Conservation (phyloP, 2,113 vertebrate species). For the Polypterus bichir region DNA sequence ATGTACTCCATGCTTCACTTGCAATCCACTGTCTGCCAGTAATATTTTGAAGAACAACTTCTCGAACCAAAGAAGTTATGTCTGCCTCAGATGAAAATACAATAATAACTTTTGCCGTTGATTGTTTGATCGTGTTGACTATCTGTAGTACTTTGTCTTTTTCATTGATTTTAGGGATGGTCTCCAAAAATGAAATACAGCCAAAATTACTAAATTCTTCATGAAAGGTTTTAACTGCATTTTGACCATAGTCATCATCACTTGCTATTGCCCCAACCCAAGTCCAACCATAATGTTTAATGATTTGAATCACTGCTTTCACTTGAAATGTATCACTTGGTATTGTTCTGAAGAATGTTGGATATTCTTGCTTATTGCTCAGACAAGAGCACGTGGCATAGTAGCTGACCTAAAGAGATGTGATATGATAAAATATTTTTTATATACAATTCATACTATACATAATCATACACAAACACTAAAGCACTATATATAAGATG, state of each 20-base stretch:
- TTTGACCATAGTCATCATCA: constrained; percentile 1
- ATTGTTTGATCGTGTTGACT: constrained; percentile 2
- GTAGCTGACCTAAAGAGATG: background rate
- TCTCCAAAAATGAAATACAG: constrained; percentile 3
- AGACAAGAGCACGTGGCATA: background rate
- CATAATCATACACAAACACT: too few relatives aligned
- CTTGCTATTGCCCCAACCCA: background rate
- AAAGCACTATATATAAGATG: too few relatives aligned
- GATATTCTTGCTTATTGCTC: background rate
- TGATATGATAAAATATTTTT: background rate
- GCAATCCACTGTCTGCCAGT: constrained; percentile 9
- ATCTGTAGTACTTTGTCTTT: background rate
- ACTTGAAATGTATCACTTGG: constrained; percentile 6
- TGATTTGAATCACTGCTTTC: background rate
- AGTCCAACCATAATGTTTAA: constrained; percentile 1
- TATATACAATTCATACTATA: too few relatives aligned
- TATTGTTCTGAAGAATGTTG: background rate
- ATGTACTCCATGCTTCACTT: constrained; percentile 11
- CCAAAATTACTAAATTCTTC: background rate
- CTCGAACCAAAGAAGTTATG: background rate
- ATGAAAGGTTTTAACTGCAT: background rate
- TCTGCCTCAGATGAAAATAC: constrained; percentile 4
- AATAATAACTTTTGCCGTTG: constrained; percentile 7
- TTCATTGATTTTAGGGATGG: background rate
- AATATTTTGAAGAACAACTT: constrained; percentile 3